These are phyloP conservation scores for Agrypnia vestita DNA, from an alignment of 1,140 invertebrate genomes.

Conservation along the genomic window DNA sequence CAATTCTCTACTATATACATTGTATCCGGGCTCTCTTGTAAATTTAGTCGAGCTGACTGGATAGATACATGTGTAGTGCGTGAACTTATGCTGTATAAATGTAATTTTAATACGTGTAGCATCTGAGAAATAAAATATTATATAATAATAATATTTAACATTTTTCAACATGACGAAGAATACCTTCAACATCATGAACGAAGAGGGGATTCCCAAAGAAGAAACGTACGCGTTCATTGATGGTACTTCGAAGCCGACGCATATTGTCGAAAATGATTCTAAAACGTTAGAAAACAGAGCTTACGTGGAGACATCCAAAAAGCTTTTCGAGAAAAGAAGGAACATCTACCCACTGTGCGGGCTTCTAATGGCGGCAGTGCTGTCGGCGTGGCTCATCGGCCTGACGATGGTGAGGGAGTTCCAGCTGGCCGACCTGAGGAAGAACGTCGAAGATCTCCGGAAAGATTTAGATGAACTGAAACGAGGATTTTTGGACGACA, in stretches of 20 bases:
- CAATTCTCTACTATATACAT: constrained; percentile 27
- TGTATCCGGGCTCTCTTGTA: constrained; percentile 6
- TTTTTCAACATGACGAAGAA: constrained; percentile 41
- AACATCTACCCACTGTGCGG: constrained; percentile 39
- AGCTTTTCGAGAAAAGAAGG: constrained; percentile 40
- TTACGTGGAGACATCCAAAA: constrained; percentile 31
- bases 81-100: background rate
- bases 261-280: background rate
- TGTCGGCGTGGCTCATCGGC: constrained; percentile 32
- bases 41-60: constrained; percentile 12
- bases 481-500: background rate
- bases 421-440: constrained; percentile 33
- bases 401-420: constrained; percentile 49
- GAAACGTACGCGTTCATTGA: constrained; percentile 46
- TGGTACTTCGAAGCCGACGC: background rate
- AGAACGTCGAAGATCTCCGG: constrained; percentile 38
- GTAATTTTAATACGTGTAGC: background rate
- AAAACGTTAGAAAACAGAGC: background rate
- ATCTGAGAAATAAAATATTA: constrained; percentile 8
- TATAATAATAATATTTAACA: background rate
- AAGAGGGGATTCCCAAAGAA: constrained; percentile 37
- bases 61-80: background rate
- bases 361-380: background rate
- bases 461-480: constrained; percentile 36
- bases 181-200: constrained; percentile 35